Base-by-base conservation (phyloP, 1,140 invertebrate genomes). In the Neodiprion fabricii region DNA sequence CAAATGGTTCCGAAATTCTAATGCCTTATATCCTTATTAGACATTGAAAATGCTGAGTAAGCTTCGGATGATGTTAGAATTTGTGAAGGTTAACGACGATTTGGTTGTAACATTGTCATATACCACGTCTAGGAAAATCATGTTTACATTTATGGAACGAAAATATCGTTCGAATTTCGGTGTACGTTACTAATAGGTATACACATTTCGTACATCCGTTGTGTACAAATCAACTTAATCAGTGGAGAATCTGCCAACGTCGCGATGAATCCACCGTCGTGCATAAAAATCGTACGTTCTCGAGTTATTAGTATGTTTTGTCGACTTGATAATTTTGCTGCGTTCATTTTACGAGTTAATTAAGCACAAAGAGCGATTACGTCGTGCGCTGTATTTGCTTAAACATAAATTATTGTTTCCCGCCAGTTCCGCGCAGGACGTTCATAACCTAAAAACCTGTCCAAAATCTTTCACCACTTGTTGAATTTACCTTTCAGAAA, bases 231-330 rank as follows among this genome's bases (percentile, higher is more conserved):
- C 28, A 40, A 40, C 2, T 40, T 40, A 40, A 40, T 40, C 1
- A 40, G 17, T 21, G 17, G 28, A 40, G 28, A 40, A 40, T 40
- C 5, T 40, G 28, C 28, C 28, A 40, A 3, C 28, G 28, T 65
- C 12, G 61, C 61, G 17, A 69, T 23, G 67, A 47, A 69, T 69
- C 11, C 4, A 7, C 67, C 14, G 14, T 69, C 67, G 67, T 69
- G 67, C 21, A 69, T 69, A 21, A 69, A 69, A 69, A 69, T 69
- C 40, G 67, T 69, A 69, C 0, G 67, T 69, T 23, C 4, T 69
- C 17, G 61, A 65, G 5, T 7, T 47, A 23, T 69, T 69, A 12
- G 11, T 14, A 14, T 23, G 21, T 14, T 23, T 23, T 69, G 17
- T 47, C 21, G 21, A 47, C 21, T 23, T 7, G 11, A 23, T 69